Evolutionary conservation across 2,797 vertebrate genomes (phyloP).

Genomic region (Silurus lanzhouensis): DNA sequence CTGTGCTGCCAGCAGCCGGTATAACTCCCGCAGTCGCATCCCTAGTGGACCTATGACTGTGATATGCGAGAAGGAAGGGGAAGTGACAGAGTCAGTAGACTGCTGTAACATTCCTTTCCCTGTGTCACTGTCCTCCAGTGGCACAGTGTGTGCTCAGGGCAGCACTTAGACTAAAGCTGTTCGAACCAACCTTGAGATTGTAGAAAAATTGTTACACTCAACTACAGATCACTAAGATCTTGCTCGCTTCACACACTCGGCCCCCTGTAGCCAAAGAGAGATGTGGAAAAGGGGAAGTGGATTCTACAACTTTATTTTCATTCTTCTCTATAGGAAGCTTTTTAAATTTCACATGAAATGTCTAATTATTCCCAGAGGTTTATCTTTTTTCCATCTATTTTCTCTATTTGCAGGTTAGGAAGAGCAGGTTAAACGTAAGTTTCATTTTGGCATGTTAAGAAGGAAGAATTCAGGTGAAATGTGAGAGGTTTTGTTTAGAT

Average conservation of each 20-base stretch:
- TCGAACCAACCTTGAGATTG: background rate
- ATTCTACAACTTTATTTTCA: conserved; percentile 21
- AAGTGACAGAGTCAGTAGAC: conserved; percentile 67
- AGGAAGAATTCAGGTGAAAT: conserved; percentile 16
- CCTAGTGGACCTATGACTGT: conserved; percentile 88
- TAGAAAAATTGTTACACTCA: conserved; percentile 28
- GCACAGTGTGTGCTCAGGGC: conserved; percentile 60
- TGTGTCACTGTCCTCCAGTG: conserved; percentile 53
- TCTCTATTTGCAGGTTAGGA: conserved; percentile 41
- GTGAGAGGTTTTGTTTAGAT: conserved; percentile 19
- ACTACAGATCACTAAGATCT: conserved; percentile 28
- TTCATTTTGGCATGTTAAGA: conserved; percentile 43
- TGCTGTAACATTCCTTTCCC: conserved; percentile 45
- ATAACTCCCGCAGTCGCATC: conserved; percentile 81
- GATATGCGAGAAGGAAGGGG: conserved; percentile 85
- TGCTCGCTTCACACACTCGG: conserved; percentile 29
- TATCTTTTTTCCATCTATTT: conserved; percentile 17
- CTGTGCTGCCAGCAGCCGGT: conserved; percentile 86
- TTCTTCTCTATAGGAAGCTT: conserved; percentile 21
- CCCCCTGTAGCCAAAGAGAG: conserved; percentile 24
- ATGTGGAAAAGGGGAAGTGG: conserved; percentile 24
- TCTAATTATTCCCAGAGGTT: conserved; percentile 29
- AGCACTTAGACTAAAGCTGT: conserved; percentile 62
- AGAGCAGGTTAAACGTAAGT: conserved; percentile 40
- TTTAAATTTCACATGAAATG: conserved; percentile 26